These are phyloP conservation scores for Neomorphus geoffroyi DNA, from an alignment of 2,797 vertebrate genomes.

Conservation along the genomic window DNA sequence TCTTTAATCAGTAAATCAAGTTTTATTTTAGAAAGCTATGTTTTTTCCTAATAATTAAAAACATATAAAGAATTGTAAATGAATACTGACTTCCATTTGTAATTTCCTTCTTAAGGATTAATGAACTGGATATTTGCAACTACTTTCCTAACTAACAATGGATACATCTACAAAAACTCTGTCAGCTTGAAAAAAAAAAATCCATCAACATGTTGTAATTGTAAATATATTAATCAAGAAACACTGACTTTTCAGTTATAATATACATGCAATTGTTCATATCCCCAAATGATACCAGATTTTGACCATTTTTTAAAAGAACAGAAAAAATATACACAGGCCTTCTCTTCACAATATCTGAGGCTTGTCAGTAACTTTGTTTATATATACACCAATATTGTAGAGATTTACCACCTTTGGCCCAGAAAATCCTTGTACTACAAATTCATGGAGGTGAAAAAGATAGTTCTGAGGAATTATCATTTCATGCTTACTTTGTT, in stretches of 20 bases:
- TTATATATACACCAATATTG: not conserved
- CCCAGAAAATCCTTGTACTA: not conserved
- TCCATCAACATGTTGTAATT: not conserved
- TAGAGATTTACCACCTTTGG: not conserved
- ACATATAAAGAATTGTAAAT: not conserved
- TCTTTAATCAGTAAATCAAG: not conserved
- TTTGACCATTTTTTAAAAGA: not conserved
- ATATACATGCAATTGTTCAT: not conserved
- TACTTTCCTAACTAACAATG: not conserved
- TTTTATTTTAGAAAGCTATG: not conserved
- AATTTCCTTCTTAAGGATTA: not conserved
- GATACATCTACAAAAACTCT: not conserved
- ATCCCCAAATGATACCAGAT: not conserved
- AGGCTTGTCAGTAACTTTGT: not conserved
- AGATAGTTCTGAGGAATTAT: not conserved
- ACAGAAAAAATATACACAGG: not conserved
- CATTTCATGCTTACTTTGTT: not conserved
- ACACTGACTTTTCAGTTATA: not conserved
- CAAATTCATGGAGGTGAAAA: not conserved
- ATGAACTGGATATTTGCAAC: not conserved
- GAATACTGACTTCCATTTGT: not conserved
- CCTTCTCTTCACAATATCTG: not conserved
- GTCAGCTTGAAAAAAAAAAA: not conserved
- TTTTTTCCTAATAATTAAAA: not conserved
- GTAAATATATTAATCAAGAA: not conserved